A percentile compares a stretch with the other conserved stretches of the same genome.
Evolutionary conservation across 1,140 invertebrate species (phyloP).

Genomic region (Listronotus oregonensis): DNA sequence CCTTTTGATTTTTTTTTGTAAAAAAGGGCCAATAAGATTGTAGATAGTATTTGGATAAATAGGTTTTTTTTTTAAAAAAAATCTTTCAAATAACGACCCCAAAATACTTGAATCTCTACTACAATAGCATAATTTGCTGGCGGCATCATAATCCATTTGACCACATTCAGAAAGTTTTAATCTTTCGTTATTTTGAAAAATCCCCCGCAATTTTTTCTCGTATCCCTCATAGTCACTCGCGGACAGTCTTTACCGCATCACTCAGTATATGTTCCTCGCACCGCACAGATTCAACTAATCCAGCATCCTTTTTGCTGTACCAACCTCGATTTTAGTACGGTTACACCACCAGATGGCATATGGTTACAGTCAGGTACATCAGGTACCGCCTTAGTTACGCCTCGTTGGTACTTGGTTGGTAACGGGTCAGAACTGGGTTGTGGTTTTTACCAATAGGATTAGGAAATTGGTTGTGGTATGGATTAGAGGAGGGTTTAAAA

Average conservation of each 20-base stretch:
- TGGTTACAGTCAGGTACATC: conserved; percentile 15
- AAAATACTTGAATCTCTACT: conserved; percentile 6
- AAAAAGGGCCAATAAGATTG: too few species aligned
- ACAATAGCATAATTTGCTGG: conserved; percentile 35
- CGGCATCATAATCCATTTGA: conserved; percentile 34
- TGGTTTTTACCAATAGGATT: background rate
- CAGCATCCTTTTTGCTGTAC: conserved; percentile 24
- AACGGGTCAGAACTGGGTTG: background rate
- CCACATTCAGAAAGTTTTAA: conserved; percentile 16
- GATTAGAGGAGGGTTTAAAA: background rate
- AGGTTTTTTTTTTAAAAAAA: too few species aligned
- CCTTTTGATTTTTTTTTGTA: too few species aligned
- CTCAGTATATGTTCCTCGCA: conserved; percentile 20
- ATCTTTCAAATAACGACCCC: background rate
- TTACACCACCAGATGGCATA: conserved; percentile 10
- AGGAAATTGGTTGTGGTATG: background rate
- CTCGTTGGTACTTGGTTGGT: conserved; percentile 5
- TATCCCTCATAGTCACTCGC: conserved; percentile 7
- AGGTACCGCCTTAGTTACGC: background rate
- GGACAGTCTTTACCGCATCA: conserved; percentile 18
- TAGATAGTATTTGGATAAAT: too few species aligned
- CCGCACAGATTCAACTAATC: conserved; percentile 25
- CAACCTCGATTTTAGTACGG: conserved; percentile 5
- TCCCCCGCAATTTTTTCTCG: background rate
- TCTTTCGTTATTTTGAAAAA: background rate